Base-by-base conservation (phyloP, 2,113 vertebrate genomes). In the Anolis carolinensis region DNA sequence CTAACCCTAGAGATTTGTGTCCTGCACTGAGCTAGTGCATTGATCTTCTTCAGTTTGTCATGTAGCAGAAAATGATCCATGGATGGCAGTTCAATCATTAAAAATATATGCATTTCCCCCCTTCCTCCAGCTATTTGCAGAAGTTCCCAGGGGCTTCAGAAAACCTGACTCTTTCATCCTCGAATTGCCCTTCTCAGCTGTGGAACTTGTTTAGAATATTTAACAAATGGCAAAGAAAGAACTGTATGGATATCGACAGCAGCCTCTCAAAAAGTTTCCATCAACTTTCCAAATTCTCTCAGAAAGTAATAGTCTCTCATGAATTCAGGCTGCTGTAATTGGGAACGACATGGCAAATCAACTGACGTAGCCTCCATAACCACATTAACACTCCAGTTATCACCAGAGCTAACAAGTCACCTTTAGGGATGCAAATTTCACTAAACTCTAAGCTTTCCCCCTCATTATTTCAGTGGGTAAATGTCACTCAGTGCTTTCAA, bases 351-450 rank as follows among this genome's bases (percentile, higher is more conserved):
- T 55, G 87, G 18, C 39, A 90, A 77, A 93, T 92, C 81, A 91
- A 84, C 39, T 25, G 6, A 27, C 2, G 3, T 83, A 89, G 59
- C 59, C 74, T 90, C 89, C 77, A 82, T 6, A 80, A 59, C 75
- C 36, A 72, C 16, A 72, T 90, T 91, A 91, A 83, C 27, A 70
- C 34, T 83, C 36, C 78, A 84, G 89, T 85, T 92, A 72, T 87
- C 63, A 86, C 55, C 32, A 90, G 39, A 63, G 48, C n/a, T 91
- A 91, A 91, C 81, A 88, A 80, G 50, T 88, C 89, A 89, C 48
- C 65, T 91, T 93, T 86, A 88, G 62, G 63, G 63, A 89, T 85
- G 27, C 23, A 88, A 85, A 92, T 86, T 88, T 86, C 93, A 93
- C 91, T 87, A 85, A 92, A 80, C 16, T 48, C 32, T 83, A 74